Conservation (phyloP, 2,888 invertebrate species). For the Gymnoscelis rufifasciata region DNA sequence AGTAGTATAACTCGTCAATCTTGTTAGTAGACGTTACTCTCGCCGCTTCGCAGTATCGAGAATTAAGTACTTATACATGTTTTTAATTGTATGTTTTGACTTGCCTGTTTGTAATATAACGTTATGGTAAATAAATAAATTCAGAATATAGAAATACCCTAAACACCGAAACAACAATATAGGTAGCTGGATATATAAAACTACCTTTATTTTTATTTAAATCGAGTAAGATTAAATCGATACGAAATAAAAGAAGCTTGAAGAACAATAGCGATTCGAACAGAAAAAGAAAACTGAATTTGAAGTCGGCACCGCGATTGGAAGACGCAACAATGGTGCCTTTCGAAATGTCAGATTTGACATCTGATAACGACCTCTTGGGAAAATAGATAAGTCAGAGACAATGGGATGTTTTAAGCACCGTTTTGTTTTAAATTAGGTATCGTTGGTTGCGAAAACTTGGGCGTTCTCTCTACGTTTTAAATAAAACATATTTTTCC, state of each 20-base stretch:
- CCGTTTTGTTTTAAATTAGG: slow-evolving; percentile 29
- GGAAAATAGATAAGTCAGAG: slow-evolving; percentile 23
- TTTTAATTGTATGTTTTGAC: no score
- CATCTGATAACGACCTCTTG: slow-evolving; percentile 47
- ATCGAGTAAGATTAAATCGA: not conserved
- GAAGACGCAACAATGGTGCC: slow-evolving; percentile 57
- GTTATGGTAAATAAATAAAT: no score
- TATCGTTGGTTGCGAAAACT: slow-evolving; percentile 4
- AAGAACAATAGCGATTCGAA: slow-evolving; percentile 51
- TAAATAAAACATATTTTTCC: not conserved
- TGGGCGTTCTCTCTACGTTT: not conserved
- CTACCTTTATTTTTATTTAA: not conserved
- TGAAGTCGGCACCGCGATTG: slow-evolving; percentile 59
- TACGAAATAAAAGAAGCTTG: slow-evolving; percentile 22
- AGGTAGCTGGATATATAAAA: no score
- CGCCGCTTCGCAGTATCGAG: no score
- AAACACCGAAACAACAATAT: no score
- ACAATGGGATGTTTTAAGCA: slow-evolving; percentile 33
- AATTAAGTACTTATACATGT: no score
- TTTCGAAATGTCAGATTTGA: slow-evolving; percentile 64
- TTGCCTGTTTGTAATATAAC: no score
- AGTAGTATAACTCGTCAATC: no score
- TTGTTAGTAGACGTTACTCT: no score
- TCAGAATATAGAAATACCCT: no score
- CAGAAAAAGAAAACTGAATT: slow-evolving; percentile 58